Evolutionary conservation across 92 coral and sea anemone genomes (phyloP).

Genomic region (Siderastrea siderea): DNA sequence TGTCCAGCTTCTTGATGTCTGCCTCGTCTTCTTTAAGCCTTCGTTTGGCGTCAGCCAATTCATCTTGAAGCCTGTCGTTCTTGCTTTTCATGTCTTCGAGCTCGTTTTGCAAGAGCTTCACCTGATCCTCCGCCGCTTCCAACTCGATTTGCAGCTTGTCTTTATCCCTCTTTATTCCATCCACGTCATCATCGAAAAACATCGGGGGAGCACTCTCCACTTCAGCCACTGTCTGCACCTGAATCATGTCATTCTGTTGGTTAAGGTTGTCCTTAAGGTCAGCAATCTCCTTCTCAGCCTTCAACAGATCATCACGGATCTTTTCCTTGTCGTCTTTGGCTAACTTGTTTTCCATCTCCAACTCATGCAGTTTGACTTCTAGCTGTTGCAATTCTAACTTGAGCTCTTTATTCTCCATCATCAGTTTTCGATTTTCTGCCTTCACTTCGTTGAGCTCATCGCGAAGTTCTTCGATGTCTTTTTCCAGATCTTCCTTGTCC

Average conservation of each 20-base stretch:
- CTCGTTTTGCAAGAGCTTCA: slow-evolving; percentile 61
- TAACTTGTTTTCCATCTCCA: slow-evolving; percentile 71
- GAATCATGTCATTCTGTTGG: slow-evolving; percentile 67
- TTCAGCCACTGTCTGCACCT: slow-evolving; percentile 76
- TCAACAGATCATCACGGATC: slow-evolving; percentile 68
- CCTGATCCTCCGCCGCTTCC: slow-evolving; percentile 70
- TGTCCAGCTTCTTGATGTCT: slow-evolving; percentile 77
- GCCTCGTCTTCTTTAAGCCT: slow-evolving; percentile 73
- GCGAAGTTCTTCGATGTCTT: slow-evolving; percentile 80
- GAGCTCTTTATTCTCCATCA: slow-evolving; percentile 82
- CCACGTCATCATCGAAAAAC: slow-evolving; percentile 86
- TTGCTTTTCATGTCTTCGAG: slow-evolving; percentile 65
- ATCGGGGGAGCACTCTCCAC: slow-evolving; percentile 65
- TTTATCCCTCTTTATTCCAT: slow-evolving; percentile 82
- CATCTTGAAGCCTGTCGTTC: slow-evolving; percentile 65
- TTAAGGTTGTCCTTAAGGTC: slow-evolving; percentile 61
- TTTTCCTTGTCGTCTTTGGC: slow-evolving; percentile 78
- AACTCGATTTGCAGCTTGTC: slow-evolving; percentile 79
- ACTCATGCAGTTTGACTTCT: slow-evolving; percentile 66
- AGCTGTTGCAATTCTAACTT: slow-evolving; percentile 74
- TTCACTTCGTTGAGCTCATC: slow-evolving; percentile 73
- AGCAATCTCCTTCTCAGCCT: slow-evolving; percentile 69
- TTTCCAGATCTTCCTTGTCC: slow-evolving; percentile 78
- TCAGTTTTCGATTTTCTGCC: slow-evolving; percentile 72
- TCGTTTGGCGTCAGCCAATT: slow-evolving; percentile 64